Percentiles rank a stretch among this genome's conserved stretches.
phyloP scores from a whole-genome alignment of 2,888 invertebrate species.

The Penaeus monodon region DNA sequence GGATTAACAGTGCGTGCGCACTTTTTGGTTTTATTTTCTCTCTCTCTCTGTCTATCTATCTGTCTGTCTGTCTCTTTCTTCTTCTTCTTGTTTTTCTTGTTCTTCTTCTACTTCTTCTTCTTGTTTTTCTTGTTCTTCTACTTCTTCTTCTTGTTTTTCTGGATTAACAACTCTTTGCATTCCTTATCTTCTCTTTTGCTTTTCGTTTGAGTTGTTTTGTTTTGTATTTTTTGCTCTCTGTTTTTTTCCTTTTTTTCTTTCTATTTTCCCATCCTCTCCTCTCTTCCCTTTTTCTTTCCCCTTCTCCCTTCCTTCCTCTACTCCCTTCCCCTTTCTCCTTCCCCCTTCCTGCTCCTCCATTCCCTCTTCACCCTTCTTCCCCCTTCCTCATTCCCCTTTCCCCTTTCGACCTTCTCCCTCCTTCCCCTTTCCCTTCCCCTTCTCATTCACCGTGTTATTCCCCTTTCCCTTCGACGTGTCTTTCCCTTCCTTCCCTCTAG shows the following conservation, averaged over 20 bases:
- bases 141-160: background rate
- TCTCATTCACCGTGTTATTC: no score
- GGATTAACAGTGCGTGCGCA: constrained; percentile 27
- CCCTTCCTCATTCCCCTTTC: constrained; percentile 1
- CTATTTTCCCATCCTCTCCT: background rate
- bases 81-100: background rate
- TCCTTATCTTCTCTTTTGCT: no score
- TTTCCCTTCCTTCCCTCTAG: no score
- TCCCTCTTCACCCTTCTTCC: background rate
- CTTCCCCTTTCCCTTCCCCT: no score
- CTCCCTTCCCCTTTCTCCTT: background rate
- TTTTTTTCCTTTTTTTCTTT: no score
- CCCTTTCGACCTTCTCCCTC: background rate
- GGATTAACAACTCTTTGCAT: no score
- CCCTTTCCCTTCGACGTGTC: no score
- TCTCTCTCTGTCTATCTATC: background rate
- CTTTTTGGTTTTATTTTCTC: background rate
- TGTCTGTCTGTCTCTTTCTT: constrained; percentile 3
- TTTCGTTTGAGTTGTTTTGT: no score
- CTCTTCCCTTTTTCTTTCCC: background rate
- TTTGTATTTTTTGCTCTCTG: background rate
- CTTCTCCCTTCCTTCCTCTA: background rate
- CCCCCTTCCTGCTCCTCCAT: constrained; percentile 5
- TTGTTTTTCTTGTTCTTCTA: background rate
- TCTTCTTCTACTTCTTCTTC: background rate